These are phyloP conservation scores for Myathropa florea DNA, from an alignment of 2,888 invertebrate species.

Conservation along the genomic window DNA sequence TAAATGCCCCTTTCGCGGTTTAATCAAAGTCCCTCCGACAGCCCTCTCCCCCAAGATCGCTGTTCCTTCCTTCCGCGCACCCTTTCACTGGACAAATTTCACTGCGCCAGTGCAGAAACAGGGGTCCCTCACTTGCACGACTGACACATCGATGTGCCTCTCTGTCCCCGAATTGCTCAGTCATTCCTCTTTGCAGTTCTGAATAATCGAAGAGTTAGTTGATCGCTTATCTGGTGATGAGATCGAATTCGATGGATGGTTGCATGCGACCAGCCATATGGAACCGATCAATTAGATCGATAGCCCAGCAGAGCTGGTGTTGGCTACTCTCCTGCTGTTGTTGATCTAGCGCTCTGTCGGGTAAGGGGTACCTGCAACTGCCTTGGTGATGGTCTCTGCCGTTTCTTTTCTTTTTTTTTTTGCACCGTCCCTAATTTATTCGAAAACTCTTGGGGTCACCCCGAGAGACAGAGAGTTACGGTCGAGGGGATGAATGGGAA, in stretches of 20 bases:
- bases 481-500: slow-evolving; percentile 20
- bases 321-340: background rate
- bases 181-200: slow-evolving; percentile 37
- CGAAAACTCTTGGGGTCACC: slow-evolving; percentile 36
- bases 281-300: slow-evolving; percentile 81
- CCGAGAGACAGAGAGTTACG: background rate
- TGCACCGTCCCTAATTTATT: slow-evolving; percentile 58
- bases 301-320: slow-evolving; percentile 66
- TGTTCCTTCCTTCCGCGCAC: background rate
- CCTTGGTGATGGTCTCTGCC: slow-evolving; percentile 1
- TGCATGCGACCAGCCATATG: slow-evolving; percentile 79
- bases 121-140: no score
- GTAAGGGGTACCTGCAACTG: slow-evolving; percentile 52
- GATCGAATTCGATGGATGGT: slow-evolving; percentile 70
- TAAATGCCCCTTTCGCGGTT: slow-evolving; percentile 48
- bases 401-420: background rate
- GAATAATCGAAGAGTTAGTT: slow-evolving; percentile 69
- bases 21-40: slow-evolving; percentile 50
- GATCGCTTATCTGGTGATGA: slow-evolving; percentile 68
- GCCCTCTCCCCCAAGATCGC: background rate
- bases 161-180: background rate
- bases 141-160: slow-evolving; percentile 16
- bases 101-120: no score
- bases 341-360: slow-evolving; percentile 18
- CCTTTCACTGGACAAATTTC: background rate